A percentile compares a stretch with the other conserved stretches of the same genome.
Evolutionary conservation across 2,113 vertebrate genomes (phyloP).

Genomic region (Cervus canadensis): DNA sequence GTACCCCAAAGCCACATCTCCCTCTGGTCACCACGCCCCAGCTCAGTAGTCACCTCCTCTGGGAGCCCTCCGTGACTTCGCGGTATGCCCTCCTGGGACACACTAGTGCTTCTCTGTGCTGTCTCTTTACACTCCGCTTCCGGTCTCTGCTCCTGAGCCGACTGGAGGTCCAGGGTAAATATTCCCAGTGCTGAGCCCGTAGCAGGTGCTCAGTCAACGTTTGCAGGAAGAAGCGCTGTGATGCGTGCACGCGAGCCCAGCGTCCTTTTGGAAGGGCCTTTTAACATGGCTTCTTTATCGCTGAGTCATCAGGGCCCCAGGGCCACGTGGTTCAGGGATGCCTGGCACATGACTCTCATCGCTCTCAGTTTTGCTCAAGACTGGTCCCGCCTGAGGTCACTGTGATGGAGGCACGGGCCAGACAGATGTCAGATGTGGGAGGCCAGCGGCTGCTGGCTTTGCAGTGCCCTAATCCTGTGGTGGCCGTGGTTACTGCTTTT

Average conservation of each 20-base stretch:
- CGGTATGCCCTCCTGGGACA: background rate
- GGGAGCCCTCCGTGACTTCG: background rate
- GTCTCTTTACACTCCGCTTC: background rate
- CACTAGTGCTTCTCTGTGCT: background rate
- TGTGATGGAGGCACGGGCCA: background rate
- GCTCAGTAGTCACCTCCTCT: background rate
- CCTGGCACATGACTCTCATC: background rate
- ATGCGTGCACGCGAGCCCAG: accelerated
- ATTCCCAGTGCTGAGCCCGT: background rate
- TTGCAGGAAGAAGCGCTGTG: background rate
- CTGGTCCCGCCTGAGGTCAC: background rate
- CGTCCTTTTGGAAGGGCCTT: background rate
- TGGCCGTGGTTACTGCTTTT: background rate
- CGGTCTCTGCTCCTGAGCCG: too few species aligned
- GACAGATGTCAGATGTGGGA: background rate
- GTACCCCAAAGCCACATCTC: background rate
- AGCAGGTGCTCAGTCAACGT: background rate
- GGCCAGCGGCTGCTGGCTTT: accelerated
- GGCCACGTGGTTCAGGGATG: background rate
- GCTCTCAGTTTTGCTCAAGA: background rate
- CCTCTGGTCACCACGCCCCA: background rate
- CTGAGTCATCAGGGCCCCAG: background rate
- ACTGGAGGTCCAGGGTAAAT: background rate
- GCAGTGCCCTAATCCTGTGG: background rate
- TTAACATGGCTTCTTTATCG: background rate